These are phyloP conservation scores for Acleris sparsana DNA, from an alignment of 2,888 invertebrate genomes.

Conservation along the genomic window DNA sequence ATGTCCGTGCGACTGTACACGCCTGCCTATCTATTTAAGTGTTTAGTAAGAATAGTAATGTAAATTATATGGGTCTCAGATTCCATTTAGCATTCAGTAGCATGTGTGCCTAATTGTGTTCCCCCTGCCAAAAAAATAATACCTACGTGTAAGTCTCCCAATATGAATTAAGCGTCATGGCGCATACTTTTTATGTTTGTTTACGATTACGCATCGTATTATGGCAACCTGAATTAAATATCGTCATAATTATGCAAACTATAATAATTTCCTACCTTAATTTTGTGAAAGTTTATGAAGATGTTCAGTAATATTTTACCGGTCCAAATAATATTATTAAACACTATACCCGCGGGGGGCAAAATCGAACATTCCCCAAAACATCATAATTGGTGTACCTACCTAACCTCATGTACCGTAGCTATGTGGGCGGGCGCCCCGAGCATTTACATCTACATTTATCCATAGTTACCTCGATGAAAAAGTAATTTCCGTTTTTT, in stretches of 20 bases:
- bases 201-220: constrained; percentile 71
- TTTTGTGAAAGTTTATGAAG: too few relatives aligned
- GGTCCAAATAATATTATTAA: too few relatives aligned
- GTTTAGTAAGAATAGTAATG: constrained; percentile 75
- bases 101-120: too few relatives aligned
- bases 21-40: constrained; percentile 76
- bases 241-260: too few relatives aligned
- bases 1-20: constrained; percentile 18
- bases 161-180: constrained; percentile 60
- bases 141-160: constrained; percentile 58
- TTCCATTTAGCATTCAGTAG: too few relatives aligned
- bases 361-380: neutral
- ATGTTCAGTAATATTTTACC: too few relatives aligned
- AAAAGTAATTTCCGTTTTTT: constrained; percentile 5
- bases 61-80: too few relatives aligned
- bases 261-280: constrained; percentile 48
- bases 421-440: neutral
- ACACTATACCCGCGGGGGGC: too few relatives aligned
- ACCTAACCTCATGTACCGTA: neutral
- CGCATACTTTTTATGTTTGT: constrained; percentile 72
- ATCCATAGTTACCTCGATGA: constrained; percentile 1
- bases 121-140: too few relatives aligned
- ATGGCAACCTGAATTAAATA: constrained; percentile 59
- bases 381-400: neutral
- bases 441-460: constrained; percentile 3